These are phyloP conservation scores for Cinclus mexicanus DNA, from an alignment of 2,113 vertebrate genomes.

Conservation along the genomic window DNA sequence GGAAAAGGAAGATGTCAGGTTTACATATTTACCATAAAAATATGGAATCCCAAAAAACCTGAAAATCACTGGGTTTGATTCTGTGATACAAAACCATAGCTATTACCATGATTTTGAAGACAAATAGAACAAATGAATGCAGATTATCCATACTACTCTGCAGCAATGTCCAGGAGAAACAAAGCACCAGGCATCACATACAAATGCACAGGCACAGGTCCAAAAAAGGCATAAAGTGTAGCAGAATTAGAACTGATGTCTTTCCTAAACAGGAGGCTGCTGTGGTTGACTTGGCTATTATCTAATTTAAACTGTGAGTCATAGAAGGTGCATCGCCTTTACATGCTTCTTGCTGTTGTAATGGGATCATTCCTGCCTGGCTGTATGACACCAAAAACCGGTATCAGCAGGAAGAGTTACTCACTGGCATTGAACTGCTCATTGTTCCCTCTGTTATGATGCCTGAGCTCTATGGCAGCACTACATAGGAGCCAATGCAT, in stretches of 20 bases:
- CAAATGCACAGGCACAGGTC: neutral
- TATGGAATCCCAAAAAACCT: neutral
- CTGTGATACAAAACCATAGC: neutral
- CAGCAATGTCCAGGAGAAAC: neutral
- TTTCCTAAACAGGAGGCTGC: neutral
- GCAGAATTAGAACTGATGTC: neutral
- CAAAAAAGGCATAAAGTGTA: neutral
- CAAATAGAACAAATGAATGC: neutral
- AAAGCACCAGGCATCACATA: neutral
- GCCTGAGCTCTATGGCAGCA: neutral
- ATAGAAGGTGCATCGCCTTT: neutral
- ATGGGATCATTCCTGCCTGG: neutral
- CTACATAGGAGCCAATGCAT: accelerated
- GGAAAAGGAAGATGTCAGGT: neutral
- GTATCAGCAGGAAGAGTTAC: neutral
- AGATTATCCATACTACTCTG: neutral
- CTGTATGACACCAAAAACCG: neutral
- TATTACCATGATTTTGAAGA: neutral
- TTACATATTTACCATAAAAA: neutral
- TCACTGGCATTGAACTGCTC: neutral
- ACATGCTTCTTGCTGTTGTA: neutral
- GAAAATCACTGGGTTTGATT: neutral
- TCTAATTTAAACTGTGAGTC: neutral
- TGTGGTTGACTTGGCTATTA: neutral
- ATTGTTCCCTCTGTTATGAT: neutral